Percentiles rank a stretch among this genome's conserved stretches.
phyloP scores from a whole-genome alignment of 2,797 vertebrate species.

The Pangasius sanitwongsei region DNA sequence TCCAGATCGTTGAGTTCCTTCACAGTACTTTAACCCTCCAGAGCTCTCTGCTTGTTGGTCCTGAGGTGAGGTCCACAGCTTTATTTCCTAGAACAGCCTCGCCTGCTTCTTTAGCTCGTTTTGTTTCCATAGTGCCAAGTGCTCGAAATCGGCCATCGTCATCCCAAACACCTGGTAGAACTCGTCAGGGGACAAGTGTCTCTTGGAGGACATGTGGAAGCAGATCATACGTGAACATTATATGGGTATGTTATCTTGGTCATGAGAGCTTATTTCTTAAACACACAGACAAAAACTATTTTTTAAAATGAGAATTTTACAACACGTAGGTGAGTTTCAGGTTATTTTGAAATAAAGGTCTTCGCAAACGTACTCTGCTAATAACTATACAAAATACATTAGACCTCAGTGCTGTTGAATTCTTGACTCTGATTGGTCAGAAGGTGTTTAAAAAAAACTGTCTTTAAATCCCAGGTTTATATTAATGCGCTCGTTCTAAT shows the following conservation, averaged over 20 bases:
- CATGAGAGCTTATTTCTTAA: background rate
- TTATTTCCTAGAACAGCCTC: constrained; percentile 83
- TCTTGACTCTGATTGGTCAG: background rate
- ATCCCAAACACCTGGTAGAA: constrained; percentile 93
- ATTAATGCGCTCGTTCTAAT: background rate
- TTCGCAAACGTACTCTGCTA: background rate
- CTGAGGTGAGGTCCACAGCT: background rate
- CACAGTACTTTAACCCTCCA: background rate
- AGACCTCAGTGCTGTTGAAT: background rate
- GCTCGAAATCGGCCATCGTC: constrained; percentile 91
- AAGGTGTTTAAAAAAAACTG: background rate
- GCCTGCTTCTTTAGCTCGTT: constrained; percentile 96
- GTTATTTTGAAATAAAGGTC: background rate
- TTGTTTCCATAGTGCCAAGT: constrained; percentile 92
- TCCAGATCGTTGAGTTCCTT: background rate
- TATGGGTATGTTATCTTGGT: background rate
- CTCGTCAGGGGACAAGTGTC: constrained; percentile 93
- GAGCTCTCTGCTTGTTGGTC: background rate
- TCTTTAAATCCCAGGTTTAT: background rate
- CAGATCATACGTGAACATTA: background rate
- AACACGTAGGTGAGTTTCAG: too few species aligned
- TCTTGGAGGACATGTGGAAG: constrained; percentile 68
- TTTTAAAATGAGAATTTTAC: too few species aligned
- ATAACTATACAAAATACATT: background rate
- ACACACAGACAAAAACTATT: background rate